Base-by-base conservation (phyloP, 2,113 vertebrate species). In the Plotosus lineatus region DNA sequence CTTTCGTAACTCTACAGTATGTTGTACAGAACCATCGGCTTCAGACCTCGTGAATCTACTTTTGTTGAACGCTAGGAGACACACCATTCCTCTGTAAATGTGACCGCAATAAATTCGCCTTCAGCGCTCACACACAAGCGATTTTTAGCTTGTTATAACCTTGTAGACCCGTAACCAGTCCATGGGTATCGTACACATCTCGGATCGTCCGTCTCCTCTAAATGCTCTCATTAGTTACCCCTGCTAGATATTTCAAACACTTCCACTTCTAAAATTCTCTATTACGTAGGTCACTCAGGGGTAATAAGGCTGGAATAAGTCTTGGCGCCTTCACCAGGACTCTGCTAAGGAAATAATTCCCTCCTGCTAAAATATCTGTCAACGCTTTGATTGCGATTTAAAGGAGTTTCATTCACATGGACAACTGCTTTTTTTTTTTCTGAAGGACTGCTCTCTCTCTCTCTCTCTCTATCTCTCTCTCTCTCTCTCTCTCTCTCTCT, bases 281-380 rank as follows among this genome's bases (percentile, higher is more conserved):
- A 94, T 94, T 89, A 90, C 90, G 53, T 80, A 90, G 95, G 94
- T 95, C 94, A 94, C 90, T 91, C 87, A 92, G 93, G 94, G 94
- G 90, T 90, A 94, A 94, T 95, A 85, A 58, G 88, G 88, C 86
- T 89, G 83, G 87, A 93, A 95, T 93, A 94, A 91, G 92, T 91
- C 85, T 89, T 88, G 86, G 80, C 88, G 91, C 90, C 78, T 83
- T 56, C 58, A 40, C 58, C 90, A 87, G 1, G 2, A 81, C 86
- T 85, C 85, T 85, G 90, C 92, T 92, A 93, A 82, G 90, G 81
- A 86, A 90, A 92, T 89, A 94, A 92, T 87, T 85, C 79, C 85
- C 92, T 90, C 84, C 88, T 56, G 81, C 90, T 90, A 91, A 93
- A 87, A 90, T 90, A 91, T 88, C 90, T 87, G 84, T 92, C 94